Percentiles rank a stretch among this genome's conserved stretches.
phyloP scores from a whole-genome alignment of 1,140 invertebrate species.

The Eciton burchellii region DNA sequence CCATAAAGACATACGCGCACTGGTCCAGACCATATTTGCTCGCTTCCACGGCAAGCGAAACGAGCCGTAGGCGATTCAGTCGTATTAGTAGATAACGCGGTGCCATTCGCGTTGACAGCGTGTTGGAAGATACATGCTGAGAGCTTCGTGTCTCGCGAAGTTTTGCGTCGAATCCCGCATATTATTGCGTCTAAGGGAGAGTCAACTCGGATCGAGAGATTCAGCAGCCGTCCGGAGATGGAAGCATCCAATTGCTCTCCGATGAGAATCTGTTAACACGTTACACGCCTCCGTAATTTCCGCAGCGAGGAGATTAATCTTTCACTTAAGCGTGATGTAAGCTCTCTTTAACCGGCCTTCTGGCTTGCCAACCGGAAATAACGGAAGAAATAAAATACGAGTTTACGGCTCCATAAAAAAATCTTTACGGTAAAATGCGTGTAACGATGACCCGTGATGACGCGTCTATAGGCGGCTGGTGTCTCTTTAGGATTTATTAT shows the following conservation, averaged over 20 bases:
- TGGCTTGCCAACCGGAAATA: slow-evolving; percentile 22
- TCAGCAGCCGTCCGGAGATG: not conserved
- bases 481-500: slow-evolving; percentile 54
- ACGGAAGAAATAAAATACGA: slow-evolving; percentile 44
- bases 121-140: not conserved
- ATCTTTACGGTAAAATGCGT: slow-evolving; percentile 39
- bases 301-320: slow-evolving; percentile 36
- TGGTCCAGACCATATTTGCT: slow-evolving; percentile 3
- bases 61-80: slow-evolving; percentile 18
- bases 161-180: no score
- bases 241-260: no score
- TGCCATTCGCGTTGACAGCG: not conserved
- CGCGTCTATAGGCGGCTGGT: slow-evolving; percentile 3
- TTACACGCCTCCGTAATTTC: not conserved
- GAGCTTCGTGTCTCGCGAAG: not conserved
- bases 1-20: not conserved
- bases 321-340: not conserved
- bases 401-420: slow-evolving; percentile 48
- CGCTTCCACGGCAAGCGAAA: not conserved
- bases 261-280: slow-evolving; percentile 4
- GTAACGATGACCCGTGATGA: slow-evolving; percentile 25
- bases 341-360: slow-evolving; percentile 1
- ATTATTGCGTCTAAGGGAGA: no score
- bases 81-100: not conserved
- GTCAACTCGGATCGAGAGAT: no score